Percentiles rank a stretch among this genome's conserved stretches.
Evolutionary conservation across 2,888 invertebrate genomes (phyloP).

Genomic region (Quadroppia sp.): DNA sequence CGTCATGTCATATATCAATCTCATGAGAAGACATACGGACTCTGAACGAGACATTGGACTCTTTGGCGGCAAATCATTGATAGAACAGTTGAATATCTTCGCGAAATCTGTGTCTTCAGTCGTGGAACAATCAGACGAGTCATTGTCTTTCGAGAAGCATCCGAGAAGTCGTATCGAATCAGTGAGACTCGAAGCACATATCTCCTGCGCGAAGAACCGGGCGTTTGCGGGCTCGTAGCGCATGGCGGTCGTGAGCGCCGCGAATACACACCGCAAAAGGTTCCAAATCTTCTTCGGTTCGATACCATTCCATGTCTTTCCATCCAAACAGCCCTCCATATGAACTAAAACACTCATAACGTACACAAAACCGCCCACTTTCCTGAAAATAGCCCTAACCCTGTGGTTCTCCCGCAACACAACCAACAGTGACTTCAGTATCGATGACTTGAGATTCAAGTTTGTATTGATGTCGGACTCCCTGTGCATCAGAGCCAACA

Average conservation of each 20-base stretch:
- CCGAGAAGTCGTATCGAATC: slow-evolving; percentile 87
- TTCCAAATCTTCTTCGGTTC: slow-evolving; percentile 41
- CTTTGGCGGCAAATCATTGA: slow-evolving; percentile 40
- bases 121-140: neutral
- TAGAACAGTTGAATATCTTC: slow-evolving; percentile 23
- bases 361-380: slow-evolving; percentile 96
- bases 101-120: slow-evolving; percentile 32
- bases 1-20: slow-evolving; percentile 79
- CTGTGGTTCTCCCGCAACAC: slow-evolving; percentile 94
- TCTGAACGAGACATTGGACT: slow-evolving; percentile 26
- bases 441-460: slow-evolving; percentile 39
- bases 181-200: slow-evolving; percentile 87
- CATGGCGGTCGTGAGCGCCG: slow-evolving; percentile 94
- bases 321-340: slow-evolving; percentile 74
- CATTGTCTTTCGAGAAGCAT: slow-evolving; percentile 63
- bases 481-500: slow-evolving; percentile 79
- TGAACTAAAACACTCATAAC: slow-evolving; percentile 91
- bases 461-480: slow-evolving; percentile 29
- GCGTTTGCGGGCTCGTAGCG: slow-evolving; percentile 98
- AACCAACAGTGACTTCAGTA: slow-evolving; percentile 64
- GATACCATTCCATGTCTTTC: slow-evolving; percentile 47
- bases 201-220: slow-evolving; percentile 95
- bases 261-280: slow-evolving; percentile 68
- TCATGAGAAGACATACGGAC: slow-evolving; percentile 39
- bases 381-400: slow-evolving; percentile 91